Evolutionary conservation across 2,113 vertebrate species (phyloP).

Genomic region (Rana temporaria): DNA sequence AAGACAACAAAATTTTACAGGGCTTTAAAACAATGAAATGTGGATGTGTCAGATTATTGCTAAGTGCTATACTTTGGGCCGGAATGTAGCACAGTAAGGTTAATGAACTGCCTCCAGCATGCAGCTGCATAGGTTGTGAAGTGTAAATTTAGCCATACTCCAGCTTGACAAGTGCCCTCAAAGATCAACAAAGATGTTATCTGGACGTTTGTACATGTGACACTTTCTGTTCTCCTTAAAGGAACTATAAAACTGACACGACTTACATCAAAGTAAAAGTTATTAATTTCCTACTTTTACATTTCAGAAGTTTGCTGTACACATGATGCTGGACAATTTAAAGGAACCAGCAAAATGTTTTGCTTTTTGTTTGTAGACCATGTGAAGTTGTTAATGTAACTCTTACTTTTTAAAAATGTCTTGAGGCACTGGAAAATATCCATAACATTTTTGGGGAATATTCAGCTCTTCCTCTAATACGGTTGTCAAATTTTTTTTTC

Average conservation of each 20-base stretch:
- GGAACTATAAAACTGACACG: not conserved
- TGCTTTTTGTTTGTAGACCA: no score
- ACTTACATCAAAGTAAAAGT: no score
- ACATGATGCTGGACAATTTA: no score
- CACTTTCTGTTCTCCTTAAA: slow-evolving; percentile 12
- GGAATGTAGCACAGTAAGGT: slow-evolving; percentile 4
- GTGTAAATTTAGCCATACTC: slow-evolving; percentile 37
- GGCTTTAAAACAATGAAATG: slow-evolving; percentile 8
- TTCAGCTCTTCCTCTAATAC: no score
- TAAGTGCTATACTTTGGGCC: not conserved
- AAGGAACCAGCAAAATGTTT: no score
- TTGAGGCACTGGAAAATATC: no score
- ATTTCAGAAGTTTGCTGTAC: no score
- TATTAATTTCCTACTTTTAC: no score
- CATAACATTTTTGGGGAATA: no score
- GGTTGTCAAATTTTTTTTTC: no score
- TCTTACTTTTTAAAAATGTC: no score
- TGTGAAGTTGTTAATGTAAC: no score
- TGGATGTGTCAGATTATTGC: slow-evolving; percentile 3
- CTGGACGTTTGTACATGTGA: slow-evolving; percentile 16
- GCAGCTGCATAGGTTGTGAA: slow-evolving; percentile 38
- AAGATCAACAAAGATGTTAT: slow-evolving; percentile 48
- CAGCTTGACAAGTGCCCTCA: slow-evolving; percentile 47
- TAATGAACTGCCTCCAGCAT: slow-evolving; percentile 53
- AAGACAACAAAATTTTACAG: not conserved